phyloP scores from a whole-genome alignment of 30 jellyfish, hydroid and myxozoan species.

The Haliclystus octoradiatus region DNA sequence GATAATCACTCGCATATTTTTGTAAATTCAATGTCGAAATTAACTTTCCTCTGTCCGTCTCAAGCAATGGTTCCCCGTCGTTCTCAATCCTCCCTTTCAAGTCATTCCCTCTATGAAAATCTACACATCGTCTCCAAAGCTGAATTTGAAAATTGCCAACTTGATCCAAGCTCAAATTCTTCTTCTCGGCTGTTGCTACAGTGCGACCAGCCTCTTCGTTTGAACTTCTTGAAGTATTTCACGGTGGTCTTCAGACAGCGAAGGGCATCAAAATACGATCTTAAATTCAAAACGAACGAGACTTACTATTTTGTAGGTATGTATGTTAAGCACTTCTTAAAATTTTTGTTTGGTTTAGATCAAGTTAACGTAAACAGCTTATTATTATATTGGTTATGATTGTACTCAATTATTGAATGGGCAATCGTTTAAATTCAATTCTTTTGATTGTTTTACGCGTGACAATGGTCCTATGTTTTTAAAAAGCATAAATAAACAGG shows the following conservation, averaged over 20 bases:
- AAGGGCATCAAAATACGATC: constrained; percentile 15
- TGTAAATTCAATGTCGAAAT: constrained; percentile 21
- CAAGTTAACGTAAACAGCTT: no score
- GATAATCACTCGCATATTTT: constrained; percentile 40
- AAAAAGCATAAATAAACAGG: no score
- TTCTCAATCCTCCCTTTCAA: neutral
- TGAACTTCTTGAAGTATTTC: constrained; percentile 14
- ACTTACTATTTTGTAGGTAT: constrained; percentile 58
- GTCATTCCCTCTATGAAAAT: constrained; percentile 25
- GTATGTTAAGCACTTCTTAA: neutral
- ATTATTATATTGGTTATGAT: no score
- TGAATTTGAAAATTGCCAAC: constrained; percentile 41
- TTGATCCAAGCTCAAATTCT: constrained; percentile 20
- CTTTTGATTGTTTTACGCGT: no score
- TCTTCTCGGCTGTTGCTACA: constrained; percentile 12
- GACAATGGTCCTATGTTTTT: no score
- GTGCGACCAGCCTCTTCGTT: constrained; percentile 22
- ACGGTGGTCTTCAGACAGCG: constrained; percentile 2
- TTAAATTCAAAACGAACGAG: constrained; percentile 15
- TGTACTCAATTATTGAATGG: no score
- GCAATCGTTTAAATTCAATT: no score
- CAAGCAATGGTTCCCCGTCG: constrained; percentile 13
- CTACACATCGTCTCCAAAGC: constrained; percentile 44
- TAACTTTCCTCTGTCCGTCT: constrained; percentile 52
- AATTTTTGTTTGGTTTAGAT: no score